A percentile compares a stretch with the other conserved stretches of the same genome.
Conservation (phyloP, 1,140 invertebrate genomes). For the Drosophila tsacasi region DNA sequence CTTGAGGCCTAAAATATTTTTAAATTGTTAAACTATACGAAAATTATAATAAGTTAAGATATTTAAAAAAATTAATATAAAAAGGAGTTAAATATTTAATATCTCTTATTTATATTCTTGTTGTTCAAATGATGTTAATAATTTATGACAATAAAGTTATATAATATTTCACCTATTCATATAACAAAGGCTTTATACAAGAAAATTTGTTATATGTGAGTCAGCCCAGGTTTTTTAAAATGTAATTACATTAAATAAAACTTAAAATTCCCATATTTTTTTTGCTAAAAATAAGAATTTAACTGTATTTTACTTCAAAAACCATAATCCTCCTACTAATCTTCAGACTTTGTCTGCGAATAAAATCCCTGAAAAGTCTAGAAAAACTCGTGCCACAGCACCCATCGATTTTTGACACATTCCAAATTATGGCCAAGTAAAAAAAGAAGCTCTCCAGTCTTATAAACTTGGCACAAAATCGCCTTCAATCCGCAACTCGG, state of each 20-base stretch:
- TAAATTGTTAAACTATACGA: too few relatives aligned
- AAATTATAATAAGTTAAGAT: too few relatives aligned
- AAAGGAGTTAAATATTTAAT: too few relatives aligned
- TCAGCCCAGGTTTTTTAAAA: too few relatives aligned
- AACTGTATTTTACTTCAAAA: background rate
- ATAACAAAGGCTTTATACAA: background rate
- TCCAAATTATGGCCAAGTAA: conserved; percentile 5
- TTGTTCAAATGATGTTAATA: background rate
- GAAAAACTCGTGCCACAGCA: background rate
- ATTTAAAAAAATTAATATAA: too few relatives aligned
- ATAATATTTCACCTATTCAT: background rate
- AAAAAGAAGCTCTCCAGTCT: background rate
- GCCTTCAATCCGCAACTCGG: conserved; percentile 16
- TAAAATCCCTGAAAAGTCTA: background rate
- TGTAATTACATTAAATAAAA: too few relatives aligned
- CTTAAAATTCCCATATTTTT: too few relatives aligned
- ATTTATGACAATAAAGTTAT: background rate
- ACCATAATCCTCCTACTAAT: background rate
- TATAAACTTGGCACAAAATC: conserved; percentile 12
- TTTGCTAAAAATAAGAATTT: background rate
- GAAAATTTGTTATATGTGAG: too few relatives aligned
- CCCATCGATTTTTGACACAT: conserved; percentile 16
- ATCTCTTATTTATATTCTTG: too few relatives aligned
- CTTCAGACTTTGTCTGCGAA: background rate
- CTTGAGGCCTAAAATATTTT: background rate